Evolutionary conservation across 2,797 vertebrate genomes (phyloP).

Genomic region (Salarias fasciatus): DNA sequence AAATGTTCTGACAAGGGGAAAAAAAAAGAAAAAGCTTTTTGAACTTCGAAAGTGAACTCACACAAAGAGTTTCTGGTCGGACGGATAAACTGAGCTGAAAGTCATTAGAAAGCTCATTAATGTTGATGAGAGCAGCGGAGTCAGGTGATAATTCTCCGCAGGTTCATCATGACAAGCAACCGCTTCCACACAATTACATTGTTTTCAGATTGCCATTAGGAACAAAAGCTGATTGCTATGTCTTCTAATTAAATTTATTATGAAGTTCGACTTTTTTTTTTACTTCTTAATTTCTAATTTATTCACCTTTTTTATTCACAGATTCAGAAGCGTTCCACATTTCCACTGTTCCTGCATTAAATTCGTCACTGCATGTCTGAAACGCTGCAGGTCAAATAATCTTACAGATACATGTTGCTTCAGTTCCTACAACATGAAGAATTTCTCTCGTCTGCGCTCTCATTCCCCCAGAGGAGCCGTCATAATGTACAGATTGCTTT

Average conservation of each 20-base stretch:
- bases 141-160: too few relatives aligned
- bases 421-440: conserved; percentile 42
- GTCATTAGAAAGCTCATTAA: background rate
- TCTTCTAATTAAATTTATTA: too few relatives aligned
- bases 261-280: too few relatives aligned
- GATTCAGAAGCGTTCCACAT: too few relatives aligned
- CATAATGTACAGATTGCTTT: conserved; percentile 71
- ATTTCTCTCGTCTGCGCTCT: conserved; percentile 46
- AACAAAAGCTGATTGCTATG: background rate
- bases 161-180: background rate
- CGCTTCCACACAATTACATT: too few relatives aligned
- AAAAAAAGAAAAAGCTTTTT: background rate
- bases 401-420: conserved; percentile 20
- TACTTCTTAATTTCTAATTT: too few relatives aligned
- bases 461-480: conserved; percentile 49
- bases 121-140: too few relatives aligned
- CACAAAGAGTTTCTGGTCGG: too few relatives aligned
- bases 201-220: background rate
- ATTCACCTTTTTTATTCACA: background rate
- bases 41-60: background rate
- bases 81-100: background rate
- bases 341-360: too few relatives aligned
- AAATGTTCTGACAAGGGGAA: background rate
- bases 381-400: background rate
- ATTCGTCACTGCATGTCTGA: too few relatives aligned